Conservation (phyloP, 2,888 invertebrate genomes). For the Drosophila mettleri region DNA sequence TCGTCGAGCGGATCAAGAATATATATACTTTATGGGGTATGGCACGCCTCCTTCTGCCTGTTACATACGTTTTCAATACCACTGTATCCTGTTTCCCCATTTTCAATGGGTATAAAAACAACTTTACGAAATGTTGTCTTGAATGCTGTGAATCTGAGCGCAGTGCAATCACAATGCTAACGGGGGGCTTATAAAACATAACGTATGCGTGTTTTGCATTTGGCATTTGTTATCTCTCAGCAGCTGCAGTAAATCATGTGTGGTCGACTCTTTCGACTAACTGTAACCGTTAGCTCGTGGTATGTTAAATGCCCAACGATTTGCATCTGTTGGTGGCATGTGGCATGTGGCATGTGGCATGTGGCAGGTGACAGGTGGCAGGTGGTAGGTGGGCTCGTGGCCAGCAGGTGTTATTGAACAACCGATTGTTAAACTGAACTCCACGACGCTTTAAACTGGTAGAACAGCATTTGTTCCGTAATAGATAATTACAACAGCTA, state of each 20-base stretch:
- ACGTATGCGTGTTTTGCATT: constrained; percentile 64
- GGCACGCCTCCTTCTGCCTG: too few relatives aligned
- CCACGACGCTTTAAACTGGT: background rate
- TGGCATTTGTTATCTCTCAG: constrained; percentile 52
- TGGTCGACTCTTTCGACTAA: constrained; percentile 1
- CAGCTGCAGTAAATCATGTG: constrained; percentile 55
- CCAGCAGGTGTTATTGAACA: constrained; percentile 37
- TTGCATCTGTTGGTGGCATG: constrained; percentile 44
- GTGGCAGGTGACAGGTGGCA: constrained; percentile 1
- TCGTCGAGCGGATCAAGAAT: too few relatives aligned
- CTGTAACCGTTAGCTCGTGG: constrained; percentile 20
- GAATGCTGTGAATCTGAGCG: constrained; percentile 11
- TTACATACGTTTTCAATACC: too few relatives aligned
- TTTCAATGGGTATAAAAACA: too few relatives aligned
- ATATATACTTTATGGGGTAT: too few relatives aligned
- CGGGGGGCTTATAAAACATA: constrained; percentile 52
- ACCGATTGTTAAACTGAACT: constrained; percentile 2
- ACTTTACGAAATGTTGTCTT: constrained; percentile 30
- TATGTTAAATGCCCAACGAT: constrained; percentile 63
- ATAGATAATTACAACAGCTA: constrained; percentile 60
- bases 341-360: background rate
- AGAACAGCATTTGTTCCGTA: constrained; percentile 10
- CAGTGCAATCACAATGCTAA: constrained; percentile 16
- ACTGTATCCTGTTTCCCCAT: too few relatives aligned
- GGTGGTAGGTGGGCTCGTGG: background rate